phyloP scores from a whole-genome alignment of 1,140 invertebrate species.

The Stenopsyche tienmushanensis region DNA sequence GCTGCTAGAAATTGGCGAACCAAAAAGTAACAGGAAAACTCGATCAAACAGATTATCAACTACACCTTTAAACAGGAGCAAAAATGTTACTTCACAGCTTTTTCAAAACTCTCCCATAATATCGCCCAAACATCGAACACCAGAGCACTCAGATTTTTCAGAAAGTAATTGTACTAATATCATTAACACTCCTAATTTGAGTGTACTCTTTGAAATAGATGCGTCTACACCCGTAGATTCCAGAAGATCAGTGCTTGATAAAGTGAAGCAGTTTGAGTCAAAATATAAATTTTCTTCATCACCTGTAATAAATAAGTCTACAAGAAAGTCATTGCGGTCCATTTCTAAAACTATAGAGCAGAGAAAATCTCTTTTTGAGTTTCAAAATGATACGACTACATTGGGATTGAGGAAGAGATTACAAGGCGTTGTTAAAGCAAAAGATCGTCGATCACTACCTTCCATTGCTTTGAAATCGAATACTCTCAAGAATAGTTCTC shows the following conservation, averaged over 20 bases:
- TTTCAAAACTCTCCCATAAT: conserved; percentile 33
- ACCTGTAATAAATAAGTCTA: not conserved
- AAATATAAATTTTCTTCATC: not conserved
- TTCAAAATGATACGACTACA: conserved; percentile 5
- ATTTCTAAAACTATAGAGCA: conserved; percentile 10
- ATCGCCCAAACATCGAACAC: conserved; percentile 25
- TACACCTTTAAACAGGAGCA: too few species aligned
- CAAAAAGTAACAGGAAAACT: not conserved
- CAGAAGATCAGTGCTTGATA: conserved; percentile 14
- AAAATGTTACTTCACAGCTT: not conserved
- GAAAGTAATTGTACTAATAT: conserved; percentile 15
- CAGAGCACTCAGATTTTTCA: not conserved
- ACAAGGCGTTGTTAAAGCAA: not conserved
- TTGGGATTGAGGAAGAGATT: conserved; percentile 14
- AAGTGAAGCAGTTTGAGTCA: conserved; percentile 22
- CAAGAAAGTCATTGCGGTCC: conserved; percentile 7
- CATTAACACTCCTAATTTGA: conserved; percentile 37
- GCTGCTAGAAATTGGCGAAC: conserved; percentile 24
- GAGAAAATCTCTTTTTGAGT: too few species aligned
- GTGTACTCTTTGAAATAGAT: conserved; percentile 29
- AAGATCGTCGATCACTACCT: not conserved
- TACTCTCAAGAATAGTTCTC: conserved; percentile 5
- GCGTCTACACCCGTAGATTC: conserved; percentile 36
- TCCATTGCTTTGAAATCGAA: not conserved
- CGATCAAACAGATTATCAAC: not conserved